Conservation (phyloP, 2,113 vertebrate genomes). For the Rhinopithecus roxellana region DNA sequence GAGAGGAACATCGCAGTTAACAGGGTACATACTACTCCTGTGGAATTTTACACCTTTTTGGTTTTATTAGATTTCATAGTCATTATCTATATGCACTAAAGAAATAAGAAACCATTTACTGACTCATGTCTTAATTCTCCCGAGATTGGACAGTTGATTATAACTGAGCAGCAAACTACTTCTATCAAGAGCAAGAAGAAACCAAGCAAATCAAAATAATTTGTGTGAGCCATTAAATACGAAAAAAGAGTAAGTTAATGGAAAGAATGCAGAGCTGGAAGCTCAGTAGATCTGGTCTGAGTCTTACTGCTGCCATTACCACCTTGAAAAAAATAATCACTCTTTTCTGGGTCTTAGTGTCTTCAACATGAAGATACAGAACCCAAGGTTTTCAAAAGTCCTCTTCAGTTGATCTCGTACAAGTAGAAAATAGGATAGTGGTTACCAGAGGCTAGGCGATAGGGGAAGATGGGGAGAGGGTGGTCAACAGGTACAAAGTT, state of each 20-base stretch:
- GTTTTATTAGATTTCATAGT: not conserved
- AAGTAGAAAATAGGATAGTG: not conserved
- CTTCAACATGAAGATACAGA: not conserved
- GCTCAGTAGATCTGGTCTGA: not conserved
- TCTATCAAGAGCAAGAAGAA: not conserved
- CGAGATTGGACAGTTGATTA: not conserved
- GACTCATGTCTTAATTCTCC: not conserved
- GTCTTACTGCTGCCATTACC: not conserved
- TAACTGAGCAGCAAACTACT: not conserved
- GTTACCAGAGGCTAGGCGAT: not conserved
- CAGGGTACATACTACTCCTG: not conserved
- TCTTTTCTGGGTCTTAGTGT: not conserved
- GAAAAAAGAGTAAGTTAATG: not conserved
- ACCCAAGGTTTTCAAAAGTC: not conserved
- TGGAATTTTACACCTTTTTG: not conserved
- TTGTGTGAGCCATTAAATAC: not conserved
- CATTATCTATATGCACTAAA: not conserved
- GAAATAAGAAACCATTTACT: constrained; percentile 5
- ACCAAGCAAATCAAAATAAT: not conserved
- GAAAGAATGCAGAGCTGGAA: not conserved
- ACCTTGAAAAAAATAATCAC: not conserved
- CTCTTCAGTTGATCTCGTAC: not conserved
- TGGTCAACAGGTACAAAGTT: not conserved
- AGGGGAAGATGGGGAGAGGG: not conserved
- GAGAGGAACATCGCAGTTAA: not conserved